These are phyloP conservation scores for Luscinia luscinia DNA, from an alignment of 2,797 vertebrate genomes.

Conservation along the genomic window DNA sequence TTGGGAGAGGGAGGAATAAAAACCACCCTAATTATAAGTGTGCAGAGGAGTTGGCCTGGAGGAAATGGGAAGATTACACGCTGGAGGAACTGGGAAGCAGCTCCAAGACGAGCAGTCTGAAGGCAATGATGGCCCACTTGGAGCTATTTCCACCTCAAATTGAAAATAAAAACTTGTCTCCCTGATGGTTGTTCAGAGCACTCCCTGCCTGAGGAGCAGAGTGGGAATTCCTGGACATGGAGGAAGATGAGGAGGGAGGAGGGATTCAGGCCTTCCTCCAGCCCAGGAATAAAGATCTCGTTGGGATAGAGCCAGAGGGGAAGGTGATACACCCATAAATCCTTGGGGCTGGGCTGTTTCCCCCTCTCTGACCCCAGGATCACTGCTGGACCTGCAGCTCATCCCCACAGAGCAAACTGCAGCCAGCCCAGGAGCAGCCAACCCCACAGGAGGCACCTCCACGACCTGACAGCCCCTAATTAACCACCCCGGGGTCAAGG, in stretches of 20 bases:
- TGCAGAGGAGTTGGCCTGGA: constrained; percentile 29
- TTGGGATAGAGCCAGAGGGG: accelerated
- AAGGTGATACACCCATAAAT: accelerated
- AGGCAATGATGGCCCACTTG: constrained; percentile 20
- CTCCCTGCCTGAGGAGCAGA: background rate
- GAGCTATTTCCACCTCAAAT: background rate
- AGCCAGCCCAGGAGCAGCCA: background rate
- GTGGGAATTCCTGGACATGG: background rate
- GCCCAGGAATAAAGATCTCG: background rate
- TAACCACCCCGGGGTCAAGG: background rate
- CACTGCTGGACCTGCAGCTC: background rate
- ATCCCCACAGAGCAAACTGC: accelerated
- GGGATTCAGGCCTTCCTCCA: background rate
- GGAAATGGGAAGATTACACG: constrained; percentile 65
- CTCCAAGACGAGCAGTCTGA: constrained; percentile 27
- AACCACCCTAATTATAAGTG: constrained; percentile 62
- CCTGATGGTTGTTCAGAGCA: background rate
- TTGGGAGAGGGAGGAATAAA: constrained; percentile 14
- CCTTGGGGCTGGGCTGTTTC: accelerated
- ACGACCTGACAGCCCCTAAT: background rate
- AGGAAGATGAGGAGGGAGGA: background rate
- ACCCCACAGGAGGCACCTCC: background rate
- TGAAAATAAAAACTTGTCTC: background rate
- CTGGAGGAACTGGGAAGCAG: constrained; percentile 32
- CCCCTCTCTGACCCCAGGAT: background rate